A percentile compares a stretch with the other conserved stretches of the same genome.
phyloP scores from a whole-genome alignment of 2,797 vertebrate species.

The Lepilemur ruficaudatus region DNA sequence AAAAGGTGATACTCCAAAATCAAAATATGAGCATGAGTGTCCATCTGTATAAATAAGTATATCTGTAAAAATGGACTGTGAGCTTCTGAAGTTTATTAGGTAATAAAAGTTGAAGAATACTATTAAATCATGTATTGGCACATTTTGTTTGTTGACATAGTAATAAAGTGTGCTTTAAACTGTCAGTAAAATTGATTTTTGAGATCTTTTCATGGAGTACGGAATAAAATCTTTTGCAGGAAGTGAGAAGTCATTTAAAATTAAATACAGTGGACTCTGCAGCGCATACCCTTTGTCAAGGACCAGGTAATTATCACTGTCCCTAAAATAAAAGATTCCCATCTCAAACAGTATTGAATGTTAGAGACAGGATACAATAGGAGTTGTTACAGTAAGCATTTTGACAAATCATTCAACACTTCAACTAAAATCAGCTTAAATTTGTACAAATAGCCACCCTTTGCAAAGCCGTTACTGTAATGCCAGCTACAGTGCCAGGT shows the following conservation, averaged over 20 bases:
- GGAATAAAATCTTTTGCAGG: not conserved
- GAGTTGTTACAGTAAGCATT: not conserved
- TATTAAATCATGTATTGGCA: not conserved
- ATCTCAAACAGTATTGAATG: not conserved
- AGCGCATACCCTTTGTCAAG: not conserved
- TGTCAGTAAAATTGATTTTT: not conserved
- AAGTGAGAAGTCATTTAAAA: not conserved
- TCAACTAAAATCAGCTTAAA: not conserved
- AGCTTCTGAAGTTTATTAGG: not conserved
- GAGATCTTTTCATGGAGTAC: not conserved
- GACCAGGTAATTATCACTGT: not conserved
- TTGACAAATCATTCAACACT: not conserved
- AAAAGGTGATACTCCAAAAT: not conserved
- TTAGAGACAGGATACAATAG: not conserved
- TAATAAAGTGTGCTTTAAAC: not conserved
- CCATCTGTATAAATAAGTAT: not conserved
- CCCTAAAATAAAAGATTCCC: not conserved
- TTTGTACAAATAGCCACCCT: not conserved
- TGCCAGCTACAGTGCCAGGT: accelerated
- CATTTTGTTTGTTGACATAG: not conserved
- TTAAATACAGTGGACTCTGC: not conserved
- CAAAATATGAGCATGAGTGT: not conserved
- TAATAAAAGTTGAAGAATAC: not conserved
- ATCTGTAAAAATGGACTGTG: not conserved
- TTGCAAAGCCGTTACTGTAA: not conserved